Conservation (phyloP, 1,140 invertebrate species). For the Aphelenchoides fujianensis region DNA sequence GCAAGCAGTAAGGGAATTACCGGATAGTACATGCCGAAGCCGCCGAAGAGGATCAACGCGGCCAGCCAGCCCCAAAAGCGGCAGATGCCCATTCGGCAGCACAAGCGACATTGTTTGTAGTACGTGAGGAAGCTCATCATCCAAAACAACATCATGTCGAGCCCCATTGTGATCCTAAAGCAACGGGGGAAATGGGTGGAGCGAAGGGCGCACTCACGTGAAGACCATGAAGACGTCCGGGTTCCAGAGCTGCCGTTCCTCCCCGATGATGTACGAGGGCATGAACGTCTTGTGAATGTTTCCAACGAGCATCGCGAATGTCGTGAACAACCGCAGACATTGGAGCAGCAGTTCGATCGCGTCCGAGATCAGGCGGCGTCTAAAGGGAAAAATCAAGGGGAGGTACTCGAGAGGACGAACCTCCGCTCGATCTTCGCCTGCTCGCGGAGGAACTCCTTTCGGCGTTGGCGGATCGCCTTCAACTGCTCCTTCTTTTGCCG, state of each 20-base stretch:
- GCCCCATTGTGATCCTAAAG: slow-evolving; percentile 31
- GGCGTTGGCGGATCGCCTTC: neutral
- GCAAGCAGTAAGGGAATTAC: neutral
- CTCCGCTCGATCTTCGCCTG: slow-evolving; percentile 23
- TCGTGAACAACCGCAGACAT: slow-evolving; percentile 33
- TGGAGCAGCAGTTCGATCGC: slow-evolving; percentile 30
- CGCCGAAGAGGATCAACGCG: slow-evolving; percentile 38
- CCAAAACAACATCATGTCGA: slow-evolving; percentile 48
- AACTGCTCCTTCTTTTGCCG: neutral
- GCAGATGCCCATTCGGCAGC: slow-evolving; percentile 45
- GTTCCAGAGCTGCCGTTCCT: slow-evolving; percentile 40
- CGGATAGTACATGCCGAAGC: slow-evolving; percentile 41
- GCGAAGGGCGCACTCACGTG: slow-evolving; percentile 34
- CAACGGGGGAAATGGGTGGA: neutral
- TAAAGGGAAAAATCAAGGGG: slow-evolving; percentile 21
- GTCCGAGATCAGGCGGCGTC: slow-evolving; percentile 24
- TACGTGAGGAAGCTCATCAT: slow-evolving; percentile 37
- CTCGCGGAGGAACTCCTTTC: slow-evolving; percentile 8
- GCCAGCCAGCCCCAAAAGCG: slow-evolving; percentile 39
- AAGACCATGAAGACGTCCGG: slow-evolving; percentile 50
- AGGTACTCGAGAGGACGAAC: neutral
- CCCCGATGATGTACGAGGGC: slow-evolving; percentile 33
- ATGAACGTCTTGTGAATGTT: slow-evolving; percentile 52
- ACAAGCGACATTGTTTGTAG: slow-evolving; percentile 35
- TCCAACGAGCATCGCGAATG: slow-evolving; percentile 51